Evolutionary conservation across 1,140 invertebrate species (phyloP).

Genomic region (Ceratina japonica): DNA sequence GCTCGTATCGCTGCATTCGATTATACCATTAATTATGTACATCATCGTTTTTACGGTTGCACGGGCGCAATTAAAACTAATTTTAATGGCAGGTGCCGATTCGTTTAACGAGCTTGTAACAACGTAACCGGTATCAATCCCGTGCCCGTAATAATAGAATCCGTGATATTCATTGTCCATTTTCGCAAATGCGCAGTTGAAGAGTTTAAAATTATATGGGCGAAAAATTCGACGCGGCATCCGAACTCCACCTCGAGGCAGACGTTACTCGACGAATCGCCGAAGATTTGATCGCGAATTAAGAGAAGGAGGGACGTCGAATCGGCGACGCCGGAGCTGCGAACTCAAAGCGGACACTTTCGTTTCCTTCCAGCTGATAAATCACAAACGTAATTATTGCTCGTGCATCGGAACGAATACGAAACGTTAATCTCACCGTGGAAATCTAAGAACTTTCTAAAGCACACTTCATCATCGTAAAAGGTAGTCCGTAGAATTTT

Average conservation of each 20-base stretch:
- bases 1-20: no score
- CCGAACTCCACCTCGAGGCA: background rate
- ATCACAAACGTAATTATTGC: background rate
- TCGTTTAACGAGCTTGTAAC: background rate
- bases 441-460: background rate
- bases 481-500: background rate
- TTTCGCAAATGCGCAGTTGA: background rate
- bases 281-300: conserved; percentile 47
- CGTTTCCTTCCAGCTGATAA: background rate
- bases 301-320: conserved; percentile 34
- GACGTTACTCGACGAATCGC: conserved; percentile 41
- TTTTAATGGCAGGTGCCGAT: background rate
- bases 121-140: background rate
- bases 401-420: background rate
- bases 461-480: background rate
- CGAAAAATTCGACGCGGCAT: background rate
- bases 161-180: background rate
- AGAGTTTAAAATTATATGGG: background rate
- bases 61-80: background rate
- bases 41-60: no score
- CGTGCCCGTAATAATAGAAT: background rate
- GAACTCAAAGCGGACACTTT: background rate
- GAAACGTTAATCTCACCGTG: background rate
- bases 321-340: background rate
- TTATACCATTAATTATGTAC: no score